Conservation (phyloP, 2,888 invertebrate species). For the Thecocarcelia acutangulata region DNA sequence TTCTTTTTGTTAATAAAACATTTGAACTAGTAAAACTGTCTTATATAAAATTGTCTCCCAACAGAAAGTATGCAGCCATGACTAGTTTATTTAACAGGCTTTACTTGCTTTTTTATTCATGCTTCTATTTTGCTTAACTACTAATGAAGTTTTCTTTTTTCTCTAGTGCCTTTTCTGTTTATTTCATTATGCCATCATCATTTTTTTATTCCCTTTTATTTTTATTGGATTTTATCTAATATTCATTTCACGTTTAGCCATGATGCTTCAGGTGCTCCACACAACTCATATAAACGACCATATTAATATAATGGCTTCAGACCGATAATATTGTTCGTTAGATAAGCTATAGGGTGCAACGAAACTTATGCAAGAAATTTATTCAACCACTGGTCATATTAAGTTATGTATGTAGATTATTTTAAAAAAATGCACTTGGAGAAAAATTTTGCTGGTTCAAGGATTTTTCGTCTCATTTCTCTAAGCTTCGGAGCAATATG, state of each 20-base stretch:
- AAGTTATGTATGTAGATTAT: not conserved
- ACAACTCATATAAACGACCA: conserved; percentile 49
- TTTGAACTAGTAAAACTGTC: conserved; percentile 30
- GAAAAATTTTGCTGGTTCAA: no score
- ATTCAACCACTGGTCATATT: no score
- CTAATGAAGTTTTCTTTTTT: not conserved
- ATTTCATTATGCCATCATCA: conserved; percentile 13
- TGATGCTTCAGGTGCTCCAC: conserved; percentile 61
- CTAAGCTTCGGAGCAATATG: no score
- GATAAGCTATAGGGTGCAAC: conserved; percentile 14
- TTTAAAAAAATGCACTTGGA: no score
- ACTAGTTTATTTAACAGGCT: conserved; percentile 27
- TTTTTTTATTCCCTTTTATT: conserved; percentile 29
- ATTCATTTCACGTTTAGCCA: conserved; percentile 65
- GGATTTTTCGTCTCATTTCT: no score
- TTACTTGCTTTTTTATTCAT: not conserved
- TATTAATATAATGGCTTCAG: conserved; percentile 57
- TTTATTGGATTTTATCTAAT: conserved; percentile 55
- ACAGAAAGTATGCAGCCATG: conserved; percentile 4
- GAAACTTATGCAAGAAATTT: not conserved
- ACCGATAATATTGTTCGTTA: conserved; percentile 54
- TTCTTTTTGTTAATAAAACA: conserved; percentile 16
- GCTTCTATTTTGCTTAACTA: not conserved
- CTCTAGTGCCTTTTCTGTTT: conserved; percentile 9
- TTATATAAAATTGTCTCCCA: conserved; percentile 11